Evolutionary conservation across 1,140 invertebrate species (phyloP).

Genomic region (Tetramorium simillimum): DNA sequence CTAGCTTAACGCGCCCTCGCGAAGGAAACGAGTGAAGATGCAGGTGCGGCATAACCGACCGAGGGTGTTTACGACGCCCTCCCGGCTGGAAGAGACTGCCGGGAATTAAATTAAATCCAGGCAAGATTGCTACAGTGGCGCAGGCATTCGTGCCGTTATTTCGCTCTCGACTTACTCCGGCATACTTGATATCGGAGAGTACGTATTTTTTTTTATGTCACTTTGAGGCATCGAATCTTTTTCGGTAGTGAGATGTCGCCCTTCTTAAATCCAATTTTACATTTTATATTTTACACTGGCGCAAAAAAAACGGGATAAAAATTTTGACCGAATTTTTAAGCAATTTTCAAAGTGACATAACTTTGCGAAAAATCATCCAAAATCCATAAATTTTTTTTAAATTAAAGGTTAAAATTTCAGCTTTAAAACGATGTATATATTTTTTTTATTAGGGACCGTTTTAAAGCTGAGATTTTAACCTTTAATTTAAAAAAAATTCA

Average conservation of each 20-base stretch:
- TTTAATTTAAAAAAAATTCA: no score
- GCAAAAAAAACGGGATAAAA: no score
- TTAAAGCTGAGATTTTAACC: no score
- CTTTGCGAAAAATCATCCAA: no score
- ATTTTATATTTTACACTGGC: no score
- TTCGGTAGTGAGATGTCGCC: neutral
- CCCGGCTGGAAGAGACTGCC: conserved; percentile 63
- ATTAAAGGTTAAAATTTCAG: no score
- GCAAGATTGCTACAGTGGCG: conserved; percentile 63
- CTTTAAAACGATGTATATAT: no score
- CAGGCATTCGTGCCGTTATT: conserved; percentile 17
- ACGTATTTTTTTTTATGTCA: neutral
- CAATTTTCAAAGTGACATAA: no score
- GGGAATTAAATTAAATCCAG: conserved; percentile 72
- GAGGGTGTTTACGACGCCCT: conserved; percentile 72
- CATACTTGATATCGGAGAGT: neutral
- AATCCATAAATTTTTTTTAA: no score
- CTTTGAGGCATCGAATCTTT: neutral
- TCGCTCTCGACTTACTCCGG: neutral
- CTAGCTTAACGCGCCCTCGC: conserved; percentile 54
- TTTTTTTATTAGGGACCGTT: no score
- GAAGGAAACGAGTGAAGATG: conserved; percentile 56
- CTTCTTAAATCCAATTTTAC: neutral
- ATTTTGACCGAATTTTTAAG: no score
- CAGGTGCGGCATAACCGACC: conserved; percentile 66